Conservation (phyloP, 2,797 vertebrate species). For the Benthosema pterotum region DNA sequence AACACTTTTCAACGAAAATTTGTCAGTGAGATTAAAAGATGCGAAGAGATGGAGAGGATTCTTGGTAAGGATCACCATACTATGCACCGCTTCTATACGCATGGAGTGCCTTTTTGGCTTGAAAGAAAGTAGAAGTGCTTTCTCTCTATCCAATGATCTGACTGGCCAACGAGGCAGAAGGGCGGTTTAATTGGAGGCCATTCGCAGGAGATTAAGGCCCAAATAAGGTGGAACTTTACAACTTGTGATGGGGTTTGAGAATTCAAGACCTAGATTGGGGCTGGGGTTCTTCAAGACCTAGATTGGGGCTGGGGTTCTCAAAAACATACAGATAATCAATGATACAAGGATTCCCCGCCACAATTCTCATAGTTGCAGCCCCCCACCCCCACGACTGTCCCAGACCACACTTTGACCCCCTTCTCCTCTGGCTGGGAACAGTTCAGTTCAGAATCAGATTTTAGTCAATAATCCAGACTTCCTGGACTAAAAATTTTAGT, state of each 20-base stretch:
- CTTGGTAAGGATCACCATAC: conserved; percentile 84
- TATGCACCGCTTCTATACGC: not conserved
- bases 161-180: not conserved
- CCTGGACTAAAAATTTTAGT: too few relatives aligned
- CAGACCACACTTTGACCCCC: too few relatives aligned
- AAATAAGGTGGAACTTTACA: not conserved
- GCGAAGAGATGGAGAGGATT: conserved; percentile 96
- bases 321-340: not conserved
- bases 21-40: conserved; percentile 94
- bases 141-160: not conserved
- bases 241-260: not conserved
- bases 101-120: not conserved
- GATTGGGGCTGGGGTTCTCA: too few relatives aligned
- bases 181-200: conserved; percentile 12
- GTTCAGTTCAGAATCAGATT: too few relatives aligned
- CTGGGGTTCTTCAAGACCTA: too few relatives aligned
- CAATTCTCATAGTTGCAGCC: too few relatives aligned
- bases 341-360: too few relatives aligned
- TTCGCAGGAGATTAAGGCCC: not conserved
- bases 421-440: too few relatives aligned
- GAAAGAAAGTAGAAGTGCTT: not conserved
- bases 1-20: conserved; percentile 95
- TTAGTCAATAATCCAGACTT: too few relatives aligned
- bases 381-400: too few relatives aligned
- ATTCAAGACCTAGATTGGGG: not conserved